These are phyloP conservation scores for Timema podura DNA, from an alignment of 2,888 invertebrate genomes.

Conservation along the genomic window DNA sequence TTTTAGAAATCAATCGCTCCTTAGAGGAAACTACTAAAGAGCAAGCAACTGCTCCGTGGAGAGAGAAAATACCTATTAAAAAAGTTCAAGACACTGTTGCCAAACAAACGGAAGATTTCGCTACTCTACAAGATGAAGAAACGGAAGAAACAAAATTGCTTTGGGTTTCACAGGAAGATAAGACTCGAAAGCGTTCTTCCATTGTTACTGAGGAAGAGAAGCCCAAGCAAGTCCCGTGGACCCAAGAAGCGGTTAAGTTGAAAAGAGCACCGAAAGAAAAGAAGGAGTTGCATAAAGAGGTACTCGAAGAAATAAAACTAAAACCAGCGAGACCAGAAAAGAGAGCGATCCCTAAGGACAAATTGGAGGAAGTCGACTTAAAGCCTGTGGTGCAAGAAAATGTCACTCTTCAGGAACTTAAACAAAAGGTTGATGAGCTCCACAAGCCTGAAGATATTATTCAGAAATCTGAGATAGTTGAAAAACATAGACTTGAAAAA, in stretches of 20 bases:
- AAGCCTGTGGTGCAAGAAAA: conserved; percentile 31
- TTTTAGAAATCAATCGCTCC: conserved; percentile 36
- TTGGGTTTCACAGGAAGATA: no score
- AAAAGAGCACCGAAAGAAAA: conserved; percentile 41
- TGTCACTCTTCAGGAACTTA: no score
- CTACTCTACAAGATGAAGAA: no score
- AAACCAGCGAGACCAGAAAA: conserved; percentile 50
- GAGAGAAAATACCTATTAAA: no score
- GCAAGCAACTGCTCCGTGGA: conserved; percentile 30
- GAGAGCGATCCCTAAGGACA: conserved; percentile 34
- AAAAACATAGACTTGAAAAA: conserved; percentile 26
- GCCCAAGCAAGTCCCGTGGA: conserved; percentile 22
- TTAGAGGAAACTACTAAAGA: conserved; percentile 26
- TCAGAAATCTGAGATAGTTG: conserved; percentile 2
- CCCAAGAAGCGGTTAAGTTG: conserved; percentile 46
- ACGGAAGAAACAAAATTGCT: no score
- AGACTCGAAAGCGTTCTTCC: no score
- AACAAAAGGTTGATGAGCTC: conserved; percentile 23
- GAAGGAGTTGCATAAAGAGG: conserved; percentile 38
- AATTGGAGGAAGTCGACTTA: conserved; percentile 30
- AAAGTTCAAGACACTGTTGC: no score
- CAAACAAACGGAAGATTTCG: no score
- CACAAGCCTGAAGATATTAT: conserved; percentile 25
- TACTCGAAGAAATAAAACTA: conserved; percentile 36
- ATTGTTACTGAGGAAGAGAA: conserved; percentile 19